These are phyloP conservation scores for Astreopora myriophthalma DNA, from an alignment of 64 coral and sea anemone genomes.

Conservation along the genomic window DNA sequence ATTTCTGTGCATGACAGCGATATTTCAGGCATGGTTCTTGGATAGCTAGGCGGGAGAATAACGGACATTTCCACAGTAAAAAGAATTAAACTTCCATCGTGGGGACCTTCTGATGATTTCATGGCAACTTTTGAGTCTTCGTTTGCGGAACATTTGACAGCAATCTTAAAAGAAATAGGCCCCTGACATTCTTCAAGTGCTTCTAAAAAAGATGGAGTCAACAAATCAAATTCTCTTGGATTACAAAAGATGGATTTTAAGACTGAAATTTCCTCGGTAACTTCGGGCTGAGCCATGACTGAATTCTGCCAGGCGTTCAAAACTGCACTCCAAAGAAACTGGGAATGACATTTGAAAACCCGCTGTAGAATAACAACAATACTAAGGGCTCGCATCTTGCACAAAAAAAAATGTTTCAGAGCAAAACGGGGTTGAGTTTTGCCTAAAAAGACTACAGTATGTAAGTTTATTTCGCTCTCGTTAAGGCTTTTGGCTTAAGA, in stretches of 20 bases:
- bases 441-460: not conserved
- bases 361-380: not conserved
- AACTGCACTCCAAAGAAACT: not conserved
- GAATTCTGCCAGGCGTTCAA: slow-evolving; percentile 2
- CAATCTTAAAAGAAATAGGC: slow-evolving; percentile 12
- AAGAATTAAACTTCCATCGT: not conserved
- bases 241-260: slow-evolving; percentile 67
- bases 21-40: slow-evolving; percentile 63
- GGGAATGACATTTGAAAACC: not conserved
- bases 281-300: not conserved
- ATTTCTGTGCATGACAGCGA: slow-evolving; percentile 78
- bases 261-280: slow-evolving; percentile 26
- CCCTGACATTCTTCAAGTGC: not conserved
- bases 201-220: not conserved
- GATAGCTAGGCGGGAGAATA: slow-evolving; percentile 53
- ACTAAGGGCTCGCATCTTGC: not conserved
- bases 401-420: not conserved
- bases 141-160: not conserved
- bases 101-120: not conserved
- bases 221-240: slow-evolving; percentile 47
- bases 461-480: not conserved
- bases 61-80: slow-evolving; percentile 53
- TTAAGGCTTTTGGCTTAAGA: not conserved
- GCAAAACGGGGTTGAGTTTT: not conserved
- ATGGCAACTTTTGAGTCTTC: not conserved